phyloP scores from a whole-genome alignment of 2,797 vertebrate genomes.

The Orestias chungarensis region DNA sequence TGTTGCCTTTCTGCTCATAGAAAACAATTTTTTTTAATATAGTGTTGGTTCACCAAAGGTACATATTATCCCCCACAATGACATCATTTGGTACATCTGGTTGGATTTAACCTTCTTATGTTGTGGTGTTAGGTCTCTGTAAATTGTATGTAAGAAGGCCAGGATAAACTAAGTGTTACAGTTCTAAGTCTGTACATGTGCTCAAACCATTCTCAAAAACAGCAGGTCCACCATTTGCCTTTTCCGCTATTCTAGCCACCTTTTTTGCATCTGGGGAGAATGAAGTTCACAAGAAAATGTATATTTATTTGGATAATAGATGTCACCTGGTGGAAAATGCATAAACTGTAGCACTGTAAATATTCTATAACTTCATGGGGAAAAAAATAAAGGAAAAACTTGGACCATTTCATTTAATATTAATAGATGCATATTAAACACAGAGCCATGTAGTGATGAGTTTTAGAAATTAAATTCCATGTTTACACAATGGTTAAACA shows the following conservation, averaged over 20 bases:
- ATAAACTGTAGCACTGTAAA: neutral
- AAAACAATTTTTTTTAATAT: neutral
- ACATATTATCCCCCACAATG: constrained; percentile 10
- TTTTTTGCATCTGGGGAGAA: neutral
- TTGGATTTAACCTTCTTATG: constrained; percentile 1
- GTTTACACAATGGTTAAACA: neutral
- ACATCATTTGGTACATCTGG: constrained; percentile 9
- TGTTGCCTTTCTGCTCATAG: neutral
- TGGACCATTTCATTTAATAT: neutral
- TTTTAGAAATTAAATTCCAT: neutral
- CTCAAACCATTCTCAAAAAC: neutral
- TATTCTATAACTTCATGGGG: neutral
- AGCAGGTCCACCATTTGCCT: neutral
- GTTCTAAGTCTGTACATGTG: neutral
- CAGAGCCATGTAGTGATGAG: neutral
- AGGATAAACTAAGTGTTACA: neutral
- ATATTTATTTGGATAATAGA: neutral
- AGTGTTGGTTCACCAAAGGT: constrained; percentile 1
- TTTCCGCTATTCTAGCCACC: neutral
- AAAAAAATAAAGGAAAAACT: neutral
- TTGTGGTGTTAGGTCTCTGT: neutral
- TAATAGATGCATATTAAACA: neutral
- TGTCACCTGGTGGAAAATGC: neutral
- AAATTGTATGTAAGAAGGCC: constrained; percentile 4
- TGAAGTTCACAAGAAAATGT: too few relatives aligned